These are phyloP conservation scores for Caenorhabditis tropicalis DNA, from an alignment of 1,140 invertebrate genomes.

Conservation along the genomic window DNA sequence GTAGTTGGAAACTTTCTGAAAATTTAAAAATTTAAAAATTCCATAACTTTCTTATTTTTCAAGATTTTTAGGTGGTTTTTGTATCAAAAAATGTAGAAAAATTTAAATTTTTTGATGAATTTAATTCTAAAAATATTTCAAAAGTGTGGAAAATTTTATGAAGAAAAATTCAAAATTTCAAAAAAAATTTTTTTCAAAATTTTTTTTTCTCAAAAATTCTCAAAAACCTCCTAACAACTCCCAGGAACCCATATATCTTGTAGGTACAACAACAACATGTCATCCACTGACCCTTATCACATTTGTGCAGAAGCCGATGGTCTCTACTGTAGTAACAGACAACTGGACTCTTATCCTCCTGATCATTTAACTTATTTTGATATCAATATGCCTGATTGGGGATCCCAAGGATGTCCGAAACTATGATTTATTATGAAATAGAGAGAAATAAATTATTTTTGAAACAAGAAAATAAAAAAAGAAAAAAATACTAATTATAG, in stretches of 20 bases:
- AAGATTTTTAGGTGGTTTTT: too few relatives aligned
- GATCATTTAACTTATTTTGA: conserved; percentile 27
- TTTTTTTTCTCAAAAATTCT: too few relatives aligned
- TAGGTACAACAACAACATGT: conserved; percentile 50
- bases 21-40: too few relatives aligned
- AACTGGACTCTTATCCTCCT: conserved; percentile 13
- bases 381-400: conserved; percentile 40
- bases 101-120: too few relatives aligned
- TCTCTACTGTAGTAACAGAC: conserved; percentile 47
- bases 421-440: not conserved
- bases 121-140: too few relatives aligned
- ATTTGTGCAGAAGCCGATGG: conserved; percentile 47
- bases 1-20: too few relatives aligned
- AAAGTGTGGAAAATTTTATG: too few relatives aligned
- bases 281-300: conserved; percentile 2
- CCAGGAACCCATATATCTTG: too few relatives aligned
- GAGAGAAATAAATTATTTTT: not conserved
- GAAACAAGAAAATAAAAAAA: not conserved
- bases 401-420: conserved; percentile 9
- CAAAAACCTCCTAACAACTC: too few relatives aligned
- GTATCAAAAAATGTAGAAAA: too few relatives aligned
- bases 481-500: not conserved
- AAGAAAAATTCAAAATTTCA: too few relatives aligned
- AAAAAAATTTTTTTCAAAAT: too few relatives aligned
- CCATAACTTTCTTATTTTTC: not conserved